A percentile compares a stretch with the other conserved stretches of the same genome.
These are phyloP conservation scores for Ditula angustiorana DNA, from an alignment of 2,888 invertebrate genomes.

Conservation along the genomic window DNA sequence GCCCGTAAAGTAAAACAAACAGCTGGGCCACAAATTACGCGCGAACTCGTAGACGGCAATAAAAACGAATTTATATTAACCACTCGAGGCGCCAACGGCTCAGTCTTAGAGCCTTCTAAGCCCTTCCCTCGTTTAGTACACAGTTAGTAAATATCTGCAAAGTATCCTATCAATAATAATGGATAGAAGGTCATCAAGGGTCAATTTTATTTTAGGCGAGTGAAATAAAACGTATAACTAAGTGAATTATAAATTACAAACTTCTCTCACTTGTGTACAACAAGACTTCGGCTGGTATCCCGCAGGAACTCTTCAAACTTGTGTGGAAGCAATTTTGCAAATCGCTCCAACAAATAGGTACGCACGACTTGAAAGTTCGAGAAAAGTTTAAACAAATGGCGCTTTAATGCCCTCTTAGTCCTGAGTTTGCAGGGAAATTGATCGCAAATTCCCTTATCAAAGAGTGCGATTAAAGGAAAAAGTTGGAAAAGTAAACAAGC, in stretches of 20 bases:
- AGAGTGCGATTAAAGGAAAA: constrained; percentile 18
- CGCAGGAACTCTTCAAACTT: constrained; percentile 48
- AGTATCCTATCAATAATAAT: constrained; percentile 3
- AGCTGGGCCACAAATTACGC: constrained; percentile 62
- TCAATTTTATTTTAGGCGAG: background rate
- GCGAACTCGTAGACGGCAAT: constrained; percentile 52
- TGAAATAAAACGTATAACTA: no score
- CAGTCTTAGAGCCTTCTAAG: constrained; percentile 17
- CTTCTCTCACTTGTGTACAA: constrained; percentile 53
- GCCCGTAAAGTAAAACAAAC: constrained; percentile 61
- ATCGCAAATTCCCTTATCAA: constrained; percentile 53
- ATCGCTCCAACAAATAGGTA: constrained; percentile 64
- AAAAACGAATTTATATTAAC: constrained; percentile 48
- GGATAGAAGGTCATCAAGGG: background rate
- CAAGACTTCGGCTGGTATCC: constrained; percentile 58
- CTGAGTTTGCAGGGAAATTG: constrained; percentile 57
- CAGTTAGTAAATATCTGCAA: constrained; percentile 16
- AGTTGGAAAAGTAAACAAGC: constrained; percentile 9
- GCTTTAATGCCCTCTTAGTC: constrained; percentile 60
- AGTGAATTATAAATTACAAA: constrained; percentile 21
- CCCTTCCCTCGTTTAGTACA: constrained; percentile 7
- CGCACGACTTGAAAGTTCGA: constrained; percentile 60
- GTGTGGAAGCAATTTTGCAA: constrained; percentile 67
- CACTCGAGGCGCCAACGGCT: constrained; percentile 38
- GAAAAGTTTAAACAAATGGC: constrained; percentile 64